These are phyloP conservation scores for Salvelinus fontinalis DNA, from an alignment of 2,113 vertebrate species.

Conservation along the genomic window DNA sequence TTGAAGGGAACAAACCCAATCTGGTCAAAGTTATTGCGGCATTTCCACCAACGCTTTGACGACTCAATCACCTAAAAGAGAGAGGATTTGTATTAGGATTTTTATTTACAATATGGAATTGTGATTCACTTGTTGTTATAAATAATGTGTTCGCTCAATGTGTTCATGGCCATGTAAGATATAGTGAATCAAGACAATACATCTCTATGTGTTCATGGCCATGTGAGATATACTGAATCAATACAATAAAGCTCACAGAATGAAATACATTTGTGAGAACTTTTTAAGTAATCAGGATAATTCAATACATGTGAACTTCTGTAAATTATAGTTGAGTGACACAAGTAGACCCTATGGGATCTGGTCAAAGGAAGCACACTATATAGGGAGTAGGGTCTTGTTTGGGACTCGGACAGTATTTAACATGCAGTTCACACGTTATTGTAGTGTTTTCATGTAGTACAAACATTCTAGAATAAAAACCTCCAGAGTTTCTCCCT, in stretches of 20 bases:
- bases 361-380: too few relatives aligned
- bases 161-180: too few relatives aligned
- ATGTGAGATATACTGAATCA: too few relatives aligned
- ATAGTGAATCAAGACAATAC: too few relatives aligned
- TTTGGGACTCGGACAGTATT: too few relatives aligned
- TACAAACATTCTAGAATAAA: neutral
- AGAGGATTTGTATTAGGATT: neutral
- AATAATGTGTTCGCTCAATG: neutral
- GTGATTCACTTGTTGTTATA: neutral
- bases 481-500: slow-evolving; percentile 82
- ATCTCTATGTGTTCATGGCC: too few relatives aligned
- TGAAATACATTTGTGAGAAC: too few relatives aligned
- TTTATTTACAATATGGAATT: neutral
- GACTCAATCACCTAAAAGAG: slow-evolving; percentile 75
- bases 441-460: neutral
- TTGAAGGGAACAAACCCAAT: slow-evolving; percentile 81
- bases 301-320: neutral
- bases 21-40: slow-evolving; percentile 76
- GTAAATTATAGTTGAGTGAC: neutral
- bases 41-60: slow-evolving; percentile 84
- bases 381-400: too few relatives aligned
- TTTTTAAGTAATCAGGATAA: neutral
- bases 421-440: neutral
- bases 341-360: too few relatives aligned
- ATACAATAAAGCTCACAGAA: too few relatives aligned